Evolutionary conservation across 2,113 vertebrate genomes (phyloP), one percentile per base, ranked within the genome.

Genomic region (Atrichornis clamosus): DNA sequence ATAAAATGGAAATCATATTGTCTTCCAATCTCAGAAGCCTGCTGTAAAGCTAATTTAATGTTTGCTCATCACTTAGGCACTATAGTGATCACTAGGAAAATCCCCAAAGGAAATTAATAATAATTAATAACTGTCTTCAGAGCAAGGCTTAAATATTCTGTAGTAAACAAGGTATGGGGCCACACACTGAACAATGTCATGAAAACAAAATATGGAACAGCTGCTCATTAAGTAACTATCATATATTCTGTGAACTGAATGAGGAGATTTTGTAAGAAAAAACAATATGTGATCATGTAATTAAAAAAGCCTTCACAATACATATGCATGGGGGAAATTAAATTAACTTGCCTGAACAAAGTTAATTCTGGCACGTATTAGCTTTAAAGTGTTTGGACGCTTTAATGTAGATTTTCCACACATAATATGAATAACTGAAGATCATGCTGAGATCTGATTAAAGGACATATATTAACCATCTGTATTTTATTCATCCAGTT

Each of bases 181-280:
- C 58, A 59, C 44, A 82, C 44, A 82, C 10, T 44, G 32, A 90
- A 65, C 28, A 90, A 58, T 22, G 21, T 37, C 50, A 87, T 73
- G 41, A 75, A 87, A 93, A 87, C 33, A 87, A 76, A 94, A 87
- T 58, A 83, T 21, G 33, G 46, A 93, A 90, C 67, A 92, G 75
- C 46, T 93, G 70, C 28, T 93, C 62, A 80, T 79, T 83, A 94
- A 93, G 32, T 72, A n/a, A 72, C 44, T 76, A 76, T 52, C 65
- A 82, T 18, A 52, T n/a, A 87, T 68, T 58, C 64, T 87, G 33
- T 79, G 37, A 78, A 84, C 3, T 50, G 44, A 91, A 89, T 42
- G 27, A 94, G 9, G 58, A 89, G 32, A 50, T 84, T 82, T 55
- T 74, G 4, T 35, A 87, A 87, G 58, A 75, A 91, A 80, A 87